phyloP scores from a whole-genome alignment of 2,113 vertebrate species.

The Paradisaea rubra region DNA sequence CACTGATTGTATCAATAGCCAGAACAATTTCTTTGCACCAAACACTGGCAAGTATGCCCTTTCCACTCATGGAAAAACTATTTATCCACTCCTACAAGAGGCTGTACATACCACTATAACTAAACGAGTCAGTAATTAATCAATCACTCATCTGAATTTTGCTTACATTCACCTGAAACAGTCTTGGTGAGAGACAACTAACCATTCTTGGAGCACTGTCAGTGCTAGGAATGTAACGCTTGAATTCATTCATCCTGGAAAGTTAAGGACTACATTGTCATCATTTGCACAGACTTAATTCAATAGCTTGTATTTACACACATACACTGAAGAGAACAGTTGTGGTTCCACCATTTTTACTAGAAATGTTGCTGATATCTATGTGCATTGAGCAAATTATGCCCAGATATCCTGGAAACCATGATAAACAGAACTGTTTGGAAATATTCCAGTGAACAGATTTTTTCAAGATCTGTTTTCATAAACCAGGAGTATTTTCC shows the following conservation, averaged over 20 bases:
- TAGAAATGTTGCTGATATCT: neutral
- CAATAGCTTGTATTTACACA: neutral
- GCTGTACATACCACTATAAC: neutral
- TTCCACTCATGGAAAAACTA: neutral
- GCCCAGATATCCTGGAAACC: neutral
- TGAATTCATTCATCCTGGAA: neutral
- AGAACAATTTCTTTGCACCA: neutral
- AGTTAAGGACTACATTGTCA: neutral
- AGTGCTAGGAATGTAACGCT: neutral
- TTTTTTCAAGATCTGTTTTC: neutral
- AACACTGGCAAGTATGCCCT: neutral
- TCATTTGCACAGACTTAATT: neutral
- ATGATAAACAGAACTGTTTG: neutral
- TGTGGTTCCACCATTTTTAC: neutral
- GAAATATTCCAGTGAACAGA: neutral
- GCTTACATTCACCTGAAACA: neutral
- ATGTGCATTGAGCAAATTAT: neutral
- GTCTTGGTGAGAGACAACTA: neutral
- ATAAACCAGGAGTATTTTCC: neutral
- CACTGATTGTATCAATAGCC: neutral
- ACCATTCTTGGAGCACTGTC: neutral
- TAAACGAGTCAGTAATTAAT: neutral
- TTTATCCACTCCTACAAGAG: neutral
- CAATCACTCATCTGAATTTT: neutral
- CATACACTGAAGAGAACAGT: neutral